These are phyloP conservation scores for Synchiropus splendidus DNA, from an alignment of 2,113 vertebrate genomes.

Conservation along the genomic window DNA sequence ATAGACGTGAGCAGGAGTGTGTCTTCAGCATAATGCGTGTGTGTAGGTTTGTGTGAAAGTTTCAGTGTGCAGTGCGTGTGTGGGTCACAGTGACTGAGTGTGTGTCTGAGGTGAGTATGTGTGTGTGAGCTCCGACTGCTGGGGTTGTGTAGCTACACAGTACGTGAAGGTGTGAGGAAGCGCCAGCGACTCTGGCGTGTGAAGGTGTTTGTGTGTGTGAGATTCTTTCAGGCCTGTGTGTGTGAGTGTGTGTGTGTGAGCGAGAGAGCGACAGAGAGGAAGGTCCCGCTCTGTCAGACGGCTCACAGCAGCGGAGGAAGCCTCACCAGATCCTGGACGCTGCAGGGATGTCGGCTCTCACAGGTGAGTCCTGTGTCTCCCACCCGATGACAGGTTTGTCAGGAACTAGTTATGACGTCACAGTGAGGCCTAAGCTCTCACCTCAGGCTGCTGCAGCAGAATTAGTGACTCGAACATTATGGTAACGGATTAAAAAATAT, in stretches of 20 bases:
- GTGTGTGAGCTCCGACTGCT: no score
- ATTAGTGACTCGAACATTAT: no score
- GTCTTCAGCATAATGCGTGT: no score
- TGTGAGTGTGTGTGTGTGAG: slow-evolving; percentile 25
- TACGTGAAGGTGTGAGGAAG: background rate
- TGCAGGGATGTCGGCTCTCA: slow-evolving; percentile 56
- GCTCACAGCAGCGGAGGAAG: slow-evolving; percentile 50
- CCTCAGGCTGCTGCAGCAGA: no score
- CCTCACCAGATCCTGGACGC: slow-evolving; percentile 13
- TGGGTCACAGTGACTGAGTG: background rate
- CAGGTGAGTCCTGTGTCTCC: slow-evolving; percentile 44
- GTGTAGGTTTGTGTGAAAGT: no score
- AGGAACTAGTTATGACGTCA: no score
- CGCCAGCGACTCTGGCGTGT: background rate
- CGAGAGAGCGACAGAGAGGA: slow-evolving; percentile 39
- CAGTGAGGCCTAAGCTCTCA: no score
- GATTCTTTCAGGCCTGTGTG: slow-evolving; percentile 5
- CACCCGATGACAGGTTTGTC: no score
- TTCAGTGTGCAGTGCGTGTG: no score
- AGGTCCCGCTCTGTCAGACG: slow-evolving; percentile 44
- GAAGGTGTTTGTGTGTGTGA: slow-evolving; percentile 19
- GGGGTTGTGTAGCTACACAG: slow-evolving; percentile 15
- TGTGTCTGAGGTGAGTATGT: slow-evolving; percentile 2
- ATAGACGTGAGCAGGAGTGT: no score
- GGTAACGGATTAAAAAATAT: no score